Base-by-base conservation (phyloP, 2,797 vertebrate species). In the Tokudaia muenninki region DNA sequence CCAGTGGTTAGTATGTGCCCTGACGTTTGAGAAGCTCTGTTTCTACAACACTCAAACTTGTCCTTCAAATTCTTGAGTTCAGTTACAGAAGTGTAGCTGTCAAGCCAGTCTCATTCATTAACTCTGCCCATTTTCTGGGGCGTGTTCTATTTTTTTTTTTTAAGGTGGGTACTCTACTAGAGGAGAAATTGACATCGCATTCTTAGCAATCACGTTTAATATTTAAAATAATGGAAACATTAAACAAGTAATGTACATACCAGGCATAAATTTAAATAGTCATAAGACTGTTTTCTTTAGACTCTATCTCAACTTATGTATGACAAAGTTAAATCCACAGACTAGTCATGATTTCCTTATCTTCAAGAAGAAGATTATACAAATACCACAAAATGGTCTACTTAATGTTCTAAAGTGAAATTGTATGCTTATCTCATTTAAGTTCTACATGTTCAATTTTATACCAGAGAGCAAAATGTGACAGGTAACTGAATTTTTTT, bases 181-280 rank as follows among this genome's bases (percentile, higher is more conserved):
- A 91, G 86, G 5, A 61, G 70, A 72, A 77, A 65, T 1, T 13
- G 4, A 86, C 29, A 34, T 65, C 6, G 5, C 70, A 44, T 92
- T 88, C 75, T 92, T 37, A 89, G 41, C 29, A 94, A 59, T 61
- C 81, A 65, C 3, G 74, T 24, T 81, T 88, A 72, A 75, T 13
- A 75, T 91, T 92, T 92, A 92, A 94, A 92, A 55, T 12, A 75
- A 31, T 50, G 5, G 67, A 74, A 63, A 61, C 74, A 26, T 87
- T 78, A 57, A 14, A 50, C 14, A 70, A 74, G 52, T 63, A 84
- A 74, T 67, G 65, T 11, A 81, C 44, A 90, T 14, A 90, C 3
- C 44, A 37, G 59, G 63, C 16, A 70, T 17, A 74, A 52, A 9
- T 92, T 89, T 92, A 88, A 95, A 89, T 44, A 92, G 61, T 91